These are phyloP conservation scores for Proisotoma minuta DNA, from an alignment of 2,888 invertebrate species.

Conservation along the genomic window DNA sequence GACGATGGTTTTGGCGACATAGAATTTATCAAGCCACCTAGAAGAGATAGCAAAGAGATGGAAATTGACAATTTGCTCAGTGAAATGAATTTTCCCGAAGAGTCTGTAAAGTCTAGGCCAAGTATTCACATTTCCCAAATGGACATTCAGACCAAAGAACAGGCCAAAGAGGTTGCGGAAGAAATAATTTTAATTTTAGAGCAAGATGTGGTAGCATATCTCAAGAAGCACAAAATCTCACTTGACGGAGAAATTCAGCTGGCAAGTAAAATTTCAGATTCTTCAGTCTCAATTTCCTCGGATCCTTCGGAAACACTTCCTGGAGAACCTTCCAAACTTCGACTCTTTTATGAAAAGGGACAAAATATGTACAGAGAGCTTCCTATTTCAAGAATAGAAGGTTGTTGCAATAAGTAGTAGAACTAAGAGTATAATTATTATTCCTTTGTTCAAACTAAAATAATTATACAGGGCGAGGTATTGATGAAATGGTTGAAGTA, in stretches of 20 bases:
- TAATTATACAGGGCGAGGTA: too few species aligned
- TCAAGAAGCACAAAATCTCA: conserved; percentile 13
- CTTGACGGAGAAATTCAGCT: conserved; percentile 8
- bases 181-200: conserved; percentile 32
- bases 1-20: neutral
- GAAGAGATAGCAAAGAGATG: too few species aligned
- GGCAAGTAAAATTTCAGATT: neutral
- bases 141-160: neutral
- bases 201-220: conserved; percentile 29
- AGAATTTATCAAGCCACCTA: neutral
- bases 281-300: conserved; percentile 21
- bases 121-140: conserved; percentile 15
- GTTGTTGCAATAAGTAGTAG: too few species aligned
- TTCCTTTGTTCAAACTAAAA: too few species aligned
- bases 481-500: conserved; percentile 27
- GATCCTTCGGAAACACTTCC: conserved; percentile 11
- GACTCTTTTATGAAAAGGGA: conserved; percentile 26
- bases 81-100: too few species aligned
- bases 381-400: neutral
- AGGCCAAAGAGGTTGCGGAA: conserved; percentile 35
- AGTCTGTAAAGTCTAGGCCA: too few species aligned
- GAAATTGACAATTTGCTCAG: too few species aligned
- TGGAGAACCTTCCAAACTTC: conserved; percentile 29
- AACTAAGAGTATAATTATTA: too few species aligned
- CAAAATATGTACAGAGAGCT: conserved; percentile 10